Conservation (phyloP, 2,888 invertebrate genomes). For the Petrolisthes cinctipes region DNA sequence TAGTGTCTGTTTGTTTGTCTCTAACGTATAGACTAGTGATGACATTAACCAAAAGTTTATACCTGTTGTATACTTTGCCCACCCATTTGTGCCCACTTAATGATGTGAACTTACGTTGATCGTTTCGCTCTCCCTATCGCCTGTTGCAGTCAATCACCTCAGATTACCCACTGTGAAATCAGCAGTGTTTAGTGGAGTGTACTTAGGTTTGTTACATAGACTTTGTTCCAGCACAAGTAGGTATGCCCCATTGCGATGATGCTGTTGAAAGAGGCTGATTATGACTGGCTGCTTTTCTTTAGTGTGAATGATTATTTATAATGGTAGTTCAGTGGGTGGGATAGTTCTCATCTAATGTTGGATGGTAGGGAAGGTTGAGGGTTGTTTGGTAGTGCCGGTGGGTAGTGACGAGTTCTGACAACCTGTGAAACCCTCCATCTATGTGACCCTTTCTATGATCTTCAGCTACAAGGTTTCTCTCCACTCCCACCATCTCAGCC, state of each 20-base stretch:
- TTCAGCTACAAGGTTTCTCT: no score
- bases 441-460: no score
- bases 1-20: slow-evolving; percentile 4
- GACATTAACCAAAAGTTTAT: slow-evolving; percentile 5
- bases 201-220: slow-evolving; percentile 18
- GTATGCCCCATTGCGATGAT: not conserved
- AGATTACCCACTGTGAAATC: not conserved
- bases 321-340: not conserved
- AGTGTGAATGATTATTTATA: not conserved
- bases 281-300: not conserved
- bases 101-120: not conserved
- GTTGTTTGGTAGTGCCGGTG: not conserved
- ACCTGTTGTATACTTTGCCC: slow-evolving; percentile 18
- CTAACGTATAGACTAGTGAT: slow-evolving; percentile 3
- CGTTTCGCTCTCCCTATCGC: not conserved
- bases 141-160: slow-evolving; percentile 14
- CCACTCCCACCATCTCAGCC: no score
- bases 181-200: slow-evolving; percentile 12
- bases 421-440: not conserved
- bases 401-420: not conserved
- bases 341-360: not conserved
- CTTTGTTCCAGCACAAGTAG: slow-evolving; percentile 10
- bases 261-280: not conserved
- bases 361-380: slow-evolving; percentile 8
- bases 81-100: slow-evolving; percentile 5